Conservation (phyloP, 1,140 invertebrate species). For the Chlorops oryzae region DNA sequence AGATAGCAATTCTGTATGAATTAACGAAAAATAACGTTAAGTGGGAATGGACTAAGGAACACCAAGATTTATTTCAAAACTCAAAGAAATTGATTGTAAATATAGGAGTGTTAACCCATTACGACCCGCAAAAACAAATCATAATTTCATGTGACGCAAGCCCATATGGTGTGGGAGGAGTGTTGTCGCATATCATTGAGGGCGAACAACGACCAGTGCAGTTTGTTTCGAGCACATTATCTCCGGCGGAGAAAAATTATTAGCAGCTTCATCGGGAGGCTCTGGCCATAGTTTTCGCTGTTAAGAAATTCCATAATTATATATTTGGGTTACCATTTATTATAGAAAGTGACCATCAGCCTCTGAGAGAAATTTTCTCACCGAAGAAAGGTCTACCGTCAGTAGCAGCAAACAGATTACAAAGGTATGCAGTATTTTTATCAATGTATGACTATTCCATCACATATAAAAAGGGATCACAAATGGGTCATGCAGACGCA, state of each 20-base stretch:
- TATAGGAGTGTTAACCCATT: slow-evolving; percentile 12
- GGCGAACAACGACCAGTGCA: slow-evolving; percentile 26
- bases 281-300: slow-evolving; percentile 46
- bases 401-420: slow-evolving; percentile 20
- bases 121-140: slow-evolving; percentile 17
- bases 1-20: background rate
- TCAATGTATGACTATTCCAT: slow-evolving; percentile 24
- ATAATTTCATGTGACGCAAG: slow-evolving; percentile 11
- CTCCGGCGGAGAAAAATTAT: slow-evolving; percentile 19
- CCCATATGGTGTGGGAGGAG: slow-evolving; percentile 7
- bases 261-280: slow-evolving; percentile 50
- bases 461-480: slow-evolving; percentile 12
- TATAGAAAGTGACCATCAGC: slow-evolving; percentile 39
- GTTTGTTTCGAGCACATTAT: slow-evolving; percentile 15
- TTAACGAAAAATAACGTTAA: slow-evolving; percentile 9
- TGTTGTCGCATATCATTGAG: slow-evolving; percentile 17
- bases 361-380: slow-evolving; percentile 27
- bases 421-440: slow-evolving; percentile 25
- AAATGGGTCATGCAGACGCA: slow-evolving; percentile 22
- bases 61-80: slow-evolving; percentile 5
- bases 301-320: slow-evolving; percentile 50
- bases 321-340: slow-evolving; percentile 35
- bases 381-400: slow-evolving; percentile 20
- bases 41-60: slow-evolving; percentile 3
- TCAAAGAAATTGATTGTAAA: slow-evolving; percentile 1